These are phyloP conservation scores for Bombus impatiens DNA, from an alignment of 1,140 invertebrate genomes.

Conservation along the genomic window DNA sequence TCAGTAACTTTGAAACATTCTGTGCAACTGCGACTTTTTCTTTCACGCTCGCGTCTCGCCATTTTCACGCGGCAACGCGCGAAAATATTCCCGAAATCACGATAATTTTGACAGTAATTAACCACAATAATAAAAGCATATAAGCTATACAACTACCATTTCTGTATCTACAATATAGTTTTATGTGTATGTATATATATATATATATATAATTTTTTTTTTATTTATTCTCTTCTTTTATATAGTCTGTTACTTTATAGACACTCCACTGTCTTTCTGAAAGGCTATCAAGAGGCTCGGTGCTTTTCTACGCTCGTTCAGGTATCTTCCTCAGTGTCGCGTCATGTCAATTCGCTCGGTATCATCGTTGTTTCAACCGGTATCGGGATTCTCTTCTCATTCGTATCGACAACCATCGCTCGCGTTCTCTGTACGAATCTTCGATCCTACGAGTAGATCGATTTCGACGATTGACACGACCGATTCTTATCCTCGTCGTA, in stretches of 20 bases:
- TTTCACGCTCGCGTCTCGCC: conserved; percentile 9
- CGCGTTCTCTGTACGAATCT: not conserved
- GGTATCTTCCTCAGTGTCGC: conserved; percentile 30
- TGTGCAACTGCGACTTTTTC: not conserved
- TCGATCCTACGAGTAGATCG: no score
- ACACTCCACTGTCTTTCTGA: conserved; percentile 46
- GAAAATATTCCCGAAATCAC: conserved; percentile 58
- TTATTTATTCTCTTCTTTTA: conserved; percentile 42
- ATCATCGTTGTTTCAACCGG: not conserved
- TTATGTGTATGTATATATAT: conserved; percentile 69
- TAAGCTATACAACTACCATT: conserved; percentile 81
- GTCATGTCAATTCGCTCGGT: conserved; percentile 7
- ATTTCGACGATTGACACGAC: not conserved
- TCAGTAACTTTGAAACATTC: not conserved
- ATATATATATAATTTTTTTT: conserved; percentile 49
- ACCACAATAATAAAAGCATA: conserved; percentile 81
- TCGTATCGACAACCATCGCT: not conserved
- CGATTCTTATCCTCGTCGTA: not conserved
- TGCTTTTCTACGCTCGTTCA: conserved; percentile 31
- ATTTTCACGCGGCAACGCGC: conserved; percentile 11
- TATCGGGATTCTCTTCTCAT: no score
- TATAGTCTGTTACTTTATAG: conserved; percentile 54
- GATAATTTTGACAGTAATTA: conserved; percentile 78
- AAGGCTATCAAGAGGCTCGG: conserved; percentile 46
- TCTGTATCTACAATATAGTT: conserved; percentile 83